A percentile compares a stretch with the other conserved stretches of the same genome.
Evolutionary conservation across 2,888 invertebrate genomes (phyloP).

Genomic region (Polymixis lichenea): DNA sequence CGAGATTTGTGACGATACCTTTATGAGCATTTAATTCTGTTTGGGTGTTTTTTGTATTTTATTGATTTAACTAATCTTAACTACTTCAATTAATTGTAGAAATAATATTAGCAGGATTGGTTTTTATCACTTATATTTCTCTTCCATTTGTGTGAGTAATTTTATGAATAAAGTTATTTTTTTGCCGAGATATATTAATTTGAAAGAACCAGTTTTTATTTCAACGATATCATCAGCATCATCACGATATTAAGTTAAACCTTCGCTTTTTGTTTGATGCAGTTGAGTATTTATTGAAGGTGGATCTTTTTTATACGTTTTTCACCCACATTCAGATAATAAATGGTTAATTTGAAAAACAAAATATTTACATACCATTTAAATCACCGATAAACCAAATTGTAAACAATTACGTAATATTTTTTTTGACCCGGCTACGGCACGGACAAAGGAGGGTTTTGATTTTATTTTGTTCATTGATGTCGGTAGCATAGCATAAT

Average conservation of each 20-base stretch:
- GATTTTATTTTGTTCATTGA: not conserved
- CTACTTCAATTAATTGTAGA: no score
- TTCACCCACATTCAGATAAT: not conserved
- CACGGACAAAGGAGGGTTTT: not conserved
- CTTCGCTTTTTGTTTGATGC: not conserved
- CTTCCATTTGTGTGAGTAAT: not conserved
- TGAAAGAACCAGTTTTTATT: not conserved
- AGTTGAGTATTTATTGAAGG: not conserved
- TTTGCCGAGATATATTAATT: not conserved
- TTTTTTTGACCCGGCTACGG: not conserved
- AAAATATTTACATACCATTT: constrained; percentile 5
- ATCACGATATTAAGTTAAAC: not conserved
- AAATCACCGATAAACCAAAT: not conserved
- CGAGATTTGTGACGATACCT: constrained; percentile 24
- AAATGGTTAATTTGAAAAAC: constrained; percentile 1
- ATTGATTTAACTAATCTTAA: not conserved
- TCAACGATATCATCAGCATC: constrained; percentile 11
- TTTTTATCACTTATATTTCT: not conserved
- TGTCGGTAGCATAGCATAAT: no score
- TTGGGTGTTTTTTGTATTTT: not conserved
- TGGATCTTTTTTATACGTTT: not conserved
- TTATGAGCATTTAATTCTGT: constrained; percentile 4
- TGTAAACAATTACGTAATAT: not conserved
- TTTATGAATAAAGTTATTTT: not conserved
- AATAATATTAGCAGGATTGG: not conserved